These are phyloP conservation scores for Yponomeuta plumbellus DNA, from an alignment of 2,888 invertebrate species.

Conservation along the genomic window DNA sequence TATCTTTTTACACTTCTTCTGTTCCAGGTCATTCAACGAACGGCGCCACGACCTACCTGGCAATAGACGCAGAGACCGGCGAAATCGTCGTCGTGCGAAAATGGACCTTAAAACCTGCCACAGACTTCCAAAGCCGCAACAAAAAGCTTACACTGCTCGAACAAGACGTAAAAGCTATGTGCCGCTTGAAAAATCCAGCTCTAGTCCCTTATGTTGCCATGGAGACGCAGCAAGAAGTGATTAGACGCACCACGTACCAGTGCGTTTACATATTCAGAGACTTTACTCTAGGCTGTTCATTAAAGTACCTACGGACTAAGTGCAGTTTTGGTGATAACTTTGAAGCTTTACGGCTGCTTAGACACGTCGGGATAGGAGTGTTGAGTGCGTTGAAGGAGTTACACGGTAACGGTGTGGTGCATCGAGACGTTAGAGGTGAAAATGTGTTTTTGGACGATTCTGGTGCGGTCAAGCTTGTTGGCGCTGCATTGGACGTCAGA, in stretches of 20 bases:
- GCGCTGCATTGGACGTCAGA: slow-evolving; percentile 83
- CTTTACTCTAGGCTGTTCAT: slow-evolving; percentile 73
- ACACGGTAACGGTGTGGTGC: slow-evolving; percentile 88
- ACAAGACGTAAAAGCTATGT: slow-evolving; percentile 84
- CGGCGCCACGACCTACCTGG: slow-evolving; percentile 85
- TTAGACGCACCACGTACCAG: slow-evolving; percentile 40
- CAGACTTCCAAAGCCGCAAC: slow-evolving; percentile 60
- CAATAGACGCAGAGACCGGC: slow-evolving; percentile 84
- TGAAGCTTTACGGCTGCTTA: slow-evolving; percentile 56
- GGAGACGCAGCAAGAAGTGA: slow-evolving; percentile 78
- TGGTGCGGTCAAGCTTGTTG: slow-evolving; percentile 78
- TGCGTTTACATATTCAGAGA: slow-evolving; percentile 84
- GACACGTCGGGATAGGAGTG: slow-evolving; percentile 82
- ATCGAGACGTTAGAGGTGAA: slow-evolving; percentile 86
- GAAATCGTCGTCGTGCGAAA: slow-evolving; percentile 84
- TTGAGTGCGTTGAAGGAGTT: slow-evolving; percentile 85
- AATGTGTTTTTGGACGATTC: slow-evolving; percentile 83
- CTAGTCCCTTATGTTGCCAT: slow-evolving; percentile 86
- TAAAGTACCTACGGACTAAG: slow-evolving; percentile 45
- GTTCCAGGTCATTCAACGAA: slow-evolving; percentile 81
- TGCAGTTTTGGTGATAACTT: slow-evolving; percentile 43
- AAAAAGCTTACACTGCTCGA: slow-evolving; percentile 82
- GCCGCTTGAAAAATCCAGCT: slow-evolving; percentile 82
- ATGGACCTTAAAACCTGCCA: slow-evolving; percentile 78
- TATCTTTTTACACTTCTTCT: background rate